phyloP scores from a whole-genome alignment of 1,140 invertebrate species.

The Contarinia nasturtii region DNA sequence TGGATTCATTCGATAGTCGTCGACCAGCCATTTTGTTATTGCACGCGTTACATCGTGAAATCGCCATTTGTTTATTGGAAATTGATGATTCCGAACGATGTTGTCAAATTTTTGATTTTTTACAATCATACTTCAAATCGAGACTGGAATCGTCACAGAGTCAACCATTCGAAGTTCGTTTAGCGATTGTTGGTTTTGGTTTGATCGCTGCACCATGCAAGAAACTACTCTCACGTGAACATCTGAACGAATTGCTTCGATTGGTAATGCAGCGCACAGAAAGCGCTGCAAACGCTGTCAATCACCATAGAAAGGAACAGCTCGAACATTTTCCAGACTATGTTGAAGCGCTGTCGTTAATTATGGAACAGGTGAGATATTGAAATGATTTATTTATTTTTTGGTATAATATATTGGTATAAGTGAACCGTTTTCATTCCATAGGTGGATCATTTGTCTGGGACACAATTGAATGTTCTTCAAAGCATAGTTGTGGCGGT shows the following conservation, averaged over 20 bases:
- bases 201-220: slow-evolving; percentile 12
- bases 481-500: slow-evolving; percentile 19
- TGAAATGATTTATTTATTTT: too few species aligned
- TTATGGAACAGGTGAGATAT: slow-evolving; percentile 18
- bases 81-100: slow-evolving; percentile 8
- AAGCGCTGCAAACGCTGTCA: slow-evolving; percentile 14
- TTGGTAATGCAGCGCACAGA: slow-evolving; percentile 19
- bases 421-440: too few species aligned
- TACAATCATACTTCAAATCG: background rate
- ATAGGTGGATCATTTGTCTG: slow-evolving; percentile 16
- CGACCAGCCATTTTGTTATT: slow-evolving; percentile 13
- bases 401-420: too few species aligned
- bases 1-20: slow-evolving; percentile 8
- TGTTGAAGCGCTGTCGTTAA: slow-evolving; percentile 18
- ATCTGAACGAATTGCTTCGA: slow-evolving; percentile 12
- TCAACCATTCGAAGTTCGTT: slow-evolving; percentile 10
- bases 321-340: slow-evolving; percentile 17
- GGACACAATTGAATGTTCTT: slow-evolving; percentile 22
- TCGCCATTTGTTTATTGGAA: slow-evolving; percentile 12
- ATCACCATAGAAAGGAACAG: slow-evolving; percentile 7
- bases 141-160: background rate
- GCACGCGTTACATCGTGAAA: slow-evolving; percentile 16
- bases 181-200: slow-evolving; percentile 20
- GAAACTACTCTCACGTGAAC: slow-evolving; percentile 9
- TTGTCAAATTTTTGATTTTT: background rate